A percentile compares a stretch with the other conserved stretches of the same genome.
Evolutionary conservation across 1,140 invertebrate genomes (phyloP).

Genomic region (Solenopsis invicta): DNA sequence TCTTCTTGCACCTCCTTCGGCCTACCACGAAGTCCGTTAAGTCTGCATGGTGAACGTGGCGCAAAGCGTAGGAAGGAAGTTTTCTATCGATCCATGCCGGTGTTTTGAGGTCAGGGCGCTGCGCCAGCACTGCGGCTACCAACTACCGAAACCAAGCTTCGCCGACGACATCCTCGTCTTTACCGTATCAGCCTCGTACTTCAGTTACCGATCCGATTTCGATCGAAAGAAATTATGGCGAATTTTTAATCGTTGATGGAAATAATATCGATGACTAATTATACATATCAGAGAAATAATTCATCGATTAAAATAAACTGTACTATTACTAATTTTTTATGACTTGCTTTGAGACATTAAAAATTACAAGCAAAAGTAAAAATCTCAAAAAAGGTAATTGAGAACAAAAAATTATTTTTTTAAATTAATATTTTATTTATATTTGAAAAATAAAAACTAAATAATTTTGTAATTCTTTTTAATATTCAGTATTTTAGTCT

Average conservation of each 20-base stretch:
- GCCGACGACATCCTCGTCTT: conserved; percentile 58
- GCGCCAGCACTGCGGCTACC: conserved; percentile 81
- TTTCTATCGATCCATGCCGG: conserved; percentile 81
- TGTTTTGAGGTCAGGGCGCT: conserved; percentile 83
- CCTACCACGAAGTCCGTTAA: conserved; percentile 59
- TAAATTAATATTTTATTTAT: not conserved
- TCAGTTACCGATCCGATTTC: conserved; percentile 24
- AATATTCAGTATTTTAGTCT: not conserved
- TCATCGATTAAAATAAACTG: not conserved
- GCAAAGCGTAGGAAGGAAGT: conserved; percentile 80
- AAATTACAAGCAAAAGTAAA: not conserved
- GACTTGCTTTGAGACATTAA: not conserved
- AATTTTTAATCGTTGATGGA: not conserved
- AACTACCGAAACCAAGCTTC: conserved; percentile 69
- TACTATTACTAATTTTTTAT: not conserved
- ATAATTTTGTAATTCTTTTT: not conserved
- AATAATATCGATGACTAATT: not conserved
- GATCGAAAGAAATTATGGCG: not conserved
- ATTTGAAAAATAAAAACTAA: not conserved
- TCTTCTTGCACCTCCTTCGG: conserved; percentile 60
- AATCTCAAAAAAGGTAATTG: not conserved
- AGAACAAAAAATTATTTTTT: not conserved
- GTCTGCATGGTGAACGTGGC: conserved; percentile 63
- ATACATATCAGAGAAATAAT: not conserved
- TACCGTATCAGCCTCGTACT: not conserved